Percentiles rank a stretch among this genome's conserved stretches.
phyloP scores from a whole-genome alignment of 2,113 vertebrate genomes.

The Chascanopsetta lugubris region DNA sequence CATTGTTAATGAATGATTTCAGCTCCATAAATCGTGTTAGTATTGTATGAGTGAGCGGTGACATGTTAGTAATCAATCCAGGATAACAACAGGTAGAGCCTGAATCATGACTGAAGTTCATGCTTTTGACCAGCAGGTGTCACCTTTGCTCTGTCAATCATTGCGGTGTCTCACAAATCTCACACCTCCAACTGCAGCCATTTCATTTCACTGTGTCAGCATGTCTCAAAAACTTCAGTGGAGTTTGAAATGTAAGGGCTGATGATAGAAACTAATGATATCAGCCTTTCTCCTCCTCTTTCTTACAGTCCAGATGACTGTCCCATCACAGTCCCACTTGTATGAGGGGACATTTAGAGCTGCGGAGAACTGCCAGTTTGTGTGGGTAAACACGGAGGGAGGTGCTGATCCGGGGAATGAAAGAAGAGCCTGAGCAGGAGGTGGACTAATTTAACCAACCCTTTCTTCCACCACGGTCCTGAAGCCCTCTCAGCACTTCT shows the following conservation, averaged over 20 bases:
- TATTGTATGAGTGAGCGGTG: not conserved
- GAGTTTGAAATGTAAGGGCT: slow-evolving; percentile 5
- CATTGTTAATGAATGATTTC: not conserved
- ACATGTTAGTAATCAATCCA: not conserved
- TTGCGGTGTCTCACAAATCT: not conserved
- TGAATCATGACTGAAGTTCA: slow-evolving; percentile 10
- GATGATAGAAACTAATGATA: not conserved
- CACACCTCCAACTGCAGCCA: not conserved
- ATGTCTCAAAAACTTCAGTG: not conserved
- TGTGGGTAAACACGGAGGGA: slow-evolving; percentile 64
- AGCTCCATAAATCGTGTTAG: not conserved
- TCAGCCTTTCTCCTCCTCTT: slow-evolving; percentile 20
- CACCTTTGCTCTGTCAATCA: slow-evolving; percentile 37
- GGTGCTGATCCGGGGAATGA: slow-evolving; percentile 52
- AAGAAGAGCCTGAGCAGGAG: slow-evolving; percentile 61
- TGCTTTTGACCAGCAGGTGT: slow-evolving; percentile 67
- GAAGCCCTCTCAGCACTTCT: slow-evolving; percentile 65
- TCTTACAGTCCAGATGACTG: slow-evolving; percentile 45
- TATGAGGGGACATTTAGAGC: slow-evolving; percentile 22
- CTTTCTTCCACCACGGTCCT: slow-evolving; percentile 62
- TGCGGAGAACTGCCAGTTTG: slow-evolving; percentile 57
- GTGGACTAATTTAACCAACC: slow-evolving; percentile 73
- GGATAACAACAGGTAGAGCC: not conserved
- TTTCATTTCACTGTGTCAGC: not conserved
- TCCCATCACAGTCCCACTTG: too few species aligned